Evolutionary conservation across 2,797 vertebrate genomes (phyloP).

Genomic region (Staurois parvus): DNA sequence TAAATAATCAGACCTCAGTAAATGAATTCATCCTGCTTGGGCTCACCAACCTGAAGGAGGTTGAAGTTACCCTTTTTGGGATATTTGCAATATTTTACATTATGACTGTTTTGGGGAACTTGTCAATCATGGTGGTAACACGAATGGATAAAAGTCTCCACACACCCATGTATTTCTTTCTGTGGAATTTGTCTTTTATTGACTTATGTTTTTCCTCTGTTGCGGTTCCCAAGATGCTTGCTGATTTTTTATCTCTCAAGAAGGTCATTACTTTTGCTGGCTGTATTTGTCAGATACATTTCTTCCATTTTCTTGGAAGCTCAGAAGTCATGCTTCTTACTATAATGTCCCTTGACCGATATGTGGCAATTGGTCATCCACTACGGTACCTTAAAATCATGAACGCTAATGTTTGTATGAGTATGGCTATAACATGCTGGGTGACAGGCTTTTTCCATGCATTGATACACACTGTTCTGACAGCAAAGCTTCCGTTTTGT

Average conservation of each 20-base stretch:
- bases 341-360: conserved; percentile 22
- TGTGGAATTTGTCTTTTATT: conserved; percentile 64
- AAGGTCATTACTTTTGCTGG: conserved; percentile 63
- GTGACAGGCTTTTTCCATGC: not conserved
- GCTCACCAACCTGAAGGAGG: not conserved
- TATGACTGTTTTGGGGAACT: not conserved
- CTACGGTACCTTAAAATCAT: conserved; percentile 7
- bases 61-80: conserved; percentile 3
- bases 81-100: conserved; percentile 9
- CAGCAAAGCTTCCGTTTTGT: conserved; percentile 29
- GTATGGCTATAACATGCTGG: not conserved
- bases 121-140: not conserved
- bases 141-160: conserved; percentile 52
- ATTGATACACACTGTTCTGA: not conserved
- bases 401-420: not conserved
- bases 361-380: conserved; percentile 23
- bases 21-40: conserved; percentile 16
- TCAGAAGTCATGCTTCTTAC: conserved; percentile 11
- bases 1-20: not conserved
- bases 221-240: conserved; percentile 63
- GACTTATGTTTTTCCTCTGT: conserved; percentile 63
- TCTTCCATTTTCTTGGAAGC: conserved; percentile 50
- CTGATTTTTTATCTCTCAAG: conserved; percentile 50
- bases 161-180: conserved; percentile 63
- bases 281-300: conserved; percentile 63